phyloP scores from a whole-genome alignment of 1,140 invertebrate species.

The Anthonomus grandis region DNA sequence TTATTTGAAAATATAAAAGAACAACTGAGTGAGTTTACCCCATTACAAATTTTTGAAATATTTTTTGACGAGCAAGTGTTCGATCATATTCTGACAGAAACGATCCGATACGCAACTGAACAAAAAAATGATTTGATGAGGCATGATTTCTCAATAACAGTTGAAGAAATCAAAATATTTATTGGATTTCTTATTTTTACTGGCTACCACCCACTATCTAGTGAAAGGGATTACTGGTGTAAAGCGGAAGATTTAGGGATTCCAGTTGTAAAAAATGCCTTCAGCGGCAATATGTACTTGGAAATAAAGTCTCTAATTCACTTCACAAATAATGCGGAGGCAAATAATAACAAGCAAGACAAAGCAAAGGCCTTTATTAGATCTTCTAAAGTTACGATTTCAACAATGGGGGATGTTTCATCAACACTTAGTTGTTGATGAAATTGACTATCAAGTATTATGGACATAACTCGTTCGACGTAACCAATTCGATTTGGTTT shows the following conservation, averaged over 20 bases:
- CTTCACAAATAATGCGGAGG: too few relatives aligned
- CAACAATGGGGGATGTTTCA: neutral
- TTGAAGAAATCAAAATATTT: too few relatives aligned
- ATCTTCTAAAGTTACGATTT: neutral
- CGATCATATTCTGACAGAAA: neutral
- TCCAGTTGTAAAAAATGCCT: neutral
- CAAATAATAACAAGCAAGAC: neutral
- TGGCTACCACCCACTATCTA: neutral
- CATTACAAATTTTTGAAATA: neutral
- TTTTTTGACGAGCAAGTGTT: neutral
- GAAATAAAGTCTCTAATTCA: too few relatives aligned
- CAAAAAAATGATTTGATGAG: too few relatives aligned
- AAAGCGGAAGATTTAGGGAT: too few relatives aligned
- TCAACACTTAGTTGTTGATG: slow-evolving; percentile 13
- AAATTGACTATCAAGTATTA: slow-evolving; percentile 36
- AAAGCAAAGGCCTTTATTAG: neutral
- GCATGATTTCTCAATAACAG: neutral
- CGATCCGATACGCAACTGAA: neutral
- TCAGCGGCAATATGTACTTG: too few relatives aligned
- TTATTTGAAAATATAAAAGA: neutral
- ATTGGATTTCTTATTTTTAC: neutral
- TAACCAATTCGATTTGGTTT: slow-evolving; percentile 34
- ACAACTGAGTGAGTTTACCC: neutral
- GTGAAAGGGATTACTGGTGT: neutral
- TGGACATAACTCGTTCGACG: slow-evolving; percentile 31